A percentile compares a stretch with the other conserved stretches of the same genome.
phyloP scores from a whole-genome alignment of 1,140 invertebrate genomes.

The Melipona quadrifasciata region DNA sequence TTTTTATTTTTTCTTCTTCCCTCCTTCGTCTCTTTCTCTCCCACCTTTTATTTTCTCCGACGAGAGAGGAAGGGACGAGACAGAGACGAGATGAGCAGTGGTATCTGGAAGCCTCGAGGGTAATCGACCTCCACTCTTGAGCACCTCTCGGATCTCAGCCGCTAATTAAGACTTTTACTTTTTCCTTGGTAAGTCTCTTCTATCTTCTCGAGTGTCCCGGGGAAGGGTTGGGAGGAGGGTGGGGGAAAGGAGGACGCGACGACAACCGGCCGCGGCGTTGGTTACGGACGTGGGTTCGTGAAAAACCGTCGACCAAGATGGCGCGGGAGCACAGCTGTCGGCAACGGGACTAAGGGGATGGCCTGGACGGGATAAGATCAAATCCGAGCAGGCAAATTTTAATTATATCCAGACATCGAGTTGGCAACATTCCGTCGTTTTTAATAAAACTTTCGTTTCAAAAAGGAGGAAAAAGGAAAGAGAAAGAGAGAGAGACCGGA shows the following conservation, averaged over 20 bases:
- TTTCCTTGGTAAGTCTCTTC: conserved; percentile 59
- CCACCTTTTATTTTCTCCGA: background rate
- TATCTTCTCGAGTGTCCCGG: conserved; percentile 54
- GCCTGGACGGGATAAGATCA: conserved; percentile 42
- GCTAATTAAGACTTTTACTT: conserved; percentile 71
- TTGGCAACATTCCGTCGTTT: conserved; percentile 62
- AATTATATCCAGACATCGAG: conserved; percentile 66
- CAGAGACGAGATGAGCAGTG: conserved; percentile 40
- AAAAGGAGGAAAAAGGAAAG: background rate
- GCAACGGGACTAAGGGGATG: conserved; percentile 28
- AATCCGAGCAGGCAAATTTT: conserved; percentile 60
- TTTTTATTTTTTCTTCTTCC: background rate
- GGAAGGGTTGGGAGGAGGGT: background rate
- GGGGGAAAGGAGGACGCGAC: conserved; percentile 1
- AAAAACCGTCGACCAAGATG: conserved; percentile 37
- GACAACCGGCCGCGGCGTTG: conserved; percentile 13
- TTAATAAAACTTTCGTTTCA: conserved; percentile 58
- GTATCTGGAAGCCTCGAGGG: conserved; percentile 50
- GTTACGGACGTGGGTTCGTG: conserved; percentile 45
- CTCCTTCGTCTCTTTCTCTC: too few relatives aligned
- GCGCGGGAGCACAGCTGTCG: conserved; percentile 48
- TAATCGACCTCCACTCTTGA: conserved; percentile 64
- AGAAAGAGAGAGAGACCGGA: too few relatives aligned
- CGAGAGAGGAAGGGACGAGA: background rate
- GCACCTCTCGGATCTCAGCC: conserved; percentile 65